These are phyloP conservation scores for Cheiracanthium punctorium DNA, from an alignment of 2,888 invertebrate species.

Conservation along the genomic window DNA sequence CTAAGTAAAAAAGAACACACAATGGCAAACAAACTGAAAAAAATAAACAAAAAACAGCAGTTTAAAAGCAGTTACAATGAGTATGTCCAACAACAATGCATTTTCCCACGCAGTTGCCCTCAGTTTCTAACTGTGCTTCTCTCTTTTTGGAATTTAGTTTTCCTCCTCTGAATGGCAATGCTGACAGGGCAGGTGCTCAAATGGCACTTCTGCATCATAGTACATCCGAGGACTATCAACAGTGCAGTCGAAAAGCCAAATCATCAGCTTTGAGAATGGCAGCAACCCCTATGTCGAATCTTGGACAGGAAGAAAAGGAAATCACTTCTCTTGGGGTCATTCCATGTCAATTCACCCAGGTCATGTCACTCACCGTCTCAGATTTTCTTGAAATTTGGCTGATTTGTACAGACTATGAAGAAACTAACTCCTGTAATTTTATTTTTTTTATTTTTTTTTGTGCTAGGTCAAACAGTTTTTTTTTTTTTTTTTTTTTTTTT, in stretches of 20 bases:
- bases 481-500: too few relatives aligned
- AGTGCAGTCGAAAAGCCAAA: constrained; percentile 99
- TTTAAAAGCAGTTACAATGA: constrained; percentile 50
- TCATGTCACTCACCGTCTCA: too few relatives aligned
- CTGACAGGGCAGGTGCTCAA: constrained; percentile 99
- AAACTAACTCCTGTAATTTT: too few relatives aligned
- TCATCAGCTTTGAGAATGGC: constrained; percentile 96
- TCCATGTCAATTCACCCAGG: too few relatives aligned
- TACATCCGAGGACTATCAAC: constrained; percentile 97
- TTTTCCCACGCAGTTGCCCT: constrained; percentile 23
- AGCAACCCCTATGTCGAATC: constrained; percentile 96
- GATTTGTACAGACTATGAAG: too few relatives aligned
- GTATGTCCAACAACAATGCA: constrained; percentile 21
- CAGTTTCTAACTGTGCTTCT: background rate
- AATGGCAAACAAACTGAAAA: constrained; percentile 45
- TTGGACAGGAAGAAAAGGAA: constrained; percentile 75
- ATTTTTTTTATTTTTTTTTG: too few relatives aligned
- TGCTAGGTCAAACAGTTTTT: too few relatives aligned
- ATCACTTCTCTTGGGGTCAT: constrained; percentile 66
- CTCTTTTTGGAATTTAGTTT: constrained; percentile 11
- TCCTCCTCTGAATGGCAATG: constrained; percentile 89
- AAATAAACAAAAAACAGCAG: constrained; percentile 44
- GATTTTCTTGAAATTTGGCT: too few relatives aligned
- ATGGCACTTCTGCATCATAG: constrained; percentile 99
- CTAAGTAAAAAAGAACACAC: constrained; percentile 38